Evolutionary conservation across 2,888 invertebrate species (phyloP).

Genomic region (Portevinia maculata): DNA sequence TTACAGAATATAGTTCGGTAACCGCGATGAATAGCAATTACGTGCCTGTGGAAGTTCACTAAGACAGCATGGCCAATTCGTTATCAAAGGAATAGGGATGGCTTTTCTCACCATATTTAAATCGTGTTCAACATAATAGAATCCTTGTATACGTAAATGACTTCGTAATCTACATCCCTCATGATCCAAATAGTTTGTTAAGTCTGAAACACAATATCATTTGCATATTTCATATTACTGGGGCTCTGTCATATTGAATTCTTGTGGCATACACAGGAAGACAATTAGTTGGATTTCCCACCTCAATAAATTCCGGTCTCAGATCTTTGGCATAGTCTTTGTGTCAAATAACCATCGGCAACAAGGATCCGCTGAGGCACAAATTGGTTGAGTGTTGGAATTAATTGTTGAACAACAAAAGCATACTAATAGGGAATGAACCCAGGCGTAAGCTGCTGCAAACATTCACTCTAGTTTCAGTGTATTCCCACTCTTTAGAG

Average conservation of each 20-base stretch:
- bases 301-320: conserved; percentile 19
- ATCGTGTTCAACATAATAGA: conserved; percentile 56
- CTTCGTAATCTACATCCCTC: conserved; percentile 26
- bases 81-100: too few relatives aligned
- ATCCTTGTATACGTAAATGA: conserved; percentile 45
- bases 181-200: conserved; percentile 15
- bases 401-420: conserved; percentile 12
- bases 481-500: neutral
- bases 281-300: neutral
- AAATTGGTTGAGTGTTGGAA: conserved; percentile 36
- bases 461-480: neutral
- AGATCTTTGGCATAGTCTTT: neutral
- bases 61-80: conserved; percentile 1
- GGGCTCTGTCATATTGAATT: conserved; percentile 36
- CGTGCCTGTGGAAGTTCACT: conserved; percentile 11
- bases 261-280: neutral
- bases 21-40: neutral
- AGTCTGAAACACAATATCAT: conserved; percentile 37
- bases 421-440: neutral
- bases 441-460: neutral
- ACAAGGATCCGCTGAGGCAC: conserved; percentile 33
- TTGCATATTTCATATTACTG: conserved; percentile 31
- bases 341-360: conserved; percentile 24
- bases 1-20: conserved; percentile 15
- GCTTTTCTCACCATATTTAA: conserved; percentile 19